Base-by-base conservation (phyloP, 2,888 invertebrate species). In the Andricus quercusramuli region DNA sequence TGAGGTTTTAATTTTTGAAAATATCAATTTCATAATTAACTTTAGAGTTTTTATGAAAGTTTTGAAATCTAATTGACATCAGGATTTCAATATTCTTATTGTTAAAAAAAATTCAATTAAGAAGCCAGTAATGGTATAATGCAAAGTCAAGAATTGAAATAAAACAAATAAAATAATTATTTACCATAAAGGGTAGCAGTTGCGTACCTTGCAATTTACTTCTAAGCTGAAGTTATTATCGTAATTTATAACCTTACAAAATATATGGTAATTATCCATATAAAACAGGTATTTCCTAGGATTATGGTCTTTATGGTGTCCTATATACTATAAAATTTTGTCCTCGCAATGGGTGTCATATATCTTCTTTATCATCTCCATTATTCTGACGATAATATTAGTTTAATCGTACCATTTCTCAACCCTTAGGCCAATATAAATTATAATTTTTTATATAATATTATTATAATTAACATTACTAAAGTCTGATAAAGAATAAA, bases 191-290 rank as follows among this genome's bases (percentile, higher is more conserved):
- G 11, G 13, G 11, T 32, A 20, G n/a, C 32, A 37, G 6, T 15
- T 59, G 56, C 22, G 74, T n/a, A 20, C 56, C n/a, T 13, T 32
- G 32, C 29, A 22, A 74, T 74, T 74, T 74, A 59, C 32, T 37
- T 56, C 56, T 74, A 0, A 32, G 29, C 22, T 56, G 15, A 74
- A 22, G n/a, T 59, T 51, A 74, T 74, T 56, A 74, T 20, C 9
- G 32, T 74, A 74, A 74, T 59, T 74, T 59, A 74, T 56, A 56
- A 22, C n/a, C 4, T 29, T 74, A n/a, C 32, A 74, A 56, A 74
- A 74, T 74, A 37, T 74, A 74, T 74, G 74, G n/a, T 32, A 74
- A 74, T 70, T 51, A 47, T 70, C 44, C 17, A 51, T 70, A 51
- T 70, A 70, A 70, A 70, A 51, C 25, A 47, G 47, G 47, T 29